Percentiles rank a stretch among this genome's conserved stretches.
Conservation (phyloP, 2,888 invertebrate species). For the Tiliacea aurago region DNA sequence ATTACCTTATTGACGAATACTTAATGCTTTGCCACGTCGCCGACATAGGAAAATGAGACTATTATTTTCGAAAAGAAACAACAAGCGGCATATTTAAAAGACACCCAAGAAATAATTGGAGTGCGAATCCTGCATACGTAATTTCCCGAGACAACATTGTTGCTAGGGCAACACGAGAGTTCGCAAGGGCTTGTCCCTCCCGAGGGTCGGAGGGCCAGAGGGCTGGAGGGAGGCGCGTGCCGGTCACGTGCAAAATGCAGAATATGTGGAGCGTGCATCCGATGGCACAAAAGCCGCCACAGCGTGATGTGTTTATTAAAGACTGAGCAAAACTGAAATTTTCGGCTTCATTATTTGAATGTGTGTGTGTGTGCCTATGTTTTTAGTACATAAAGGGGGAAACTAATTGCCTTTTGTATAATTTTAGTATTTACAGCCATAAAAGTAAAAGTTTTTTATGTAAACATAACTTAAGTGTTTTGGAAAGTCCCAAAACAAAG, state of each 20-base stretch:
- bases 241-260: constrained; percentile 74
- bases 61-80: constrained; percentile 13
- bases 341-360: constrained; percentile 55
- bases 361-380: constrained; percentile 11
- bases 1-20: background rate
- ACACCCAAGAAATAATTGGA: constrained; percentile 56
- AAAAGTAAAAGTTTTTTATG: constrained; percentile 53
- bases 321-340: constrained; percentile 63
- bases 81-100: constrained; percentile 24
- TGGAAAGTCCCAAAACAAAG: constrained; percentile 52
- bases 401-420: constrained; percentile 16
- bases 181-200: constrained; percentile 59
- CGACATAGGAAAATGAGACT: background rate
- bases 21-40: too few species aligned
- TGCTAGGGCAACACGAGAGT: constrained; percentile 57
- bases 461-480: constrained; percentile 34
- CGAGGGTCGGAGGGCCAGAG: constrained; percentile 53
- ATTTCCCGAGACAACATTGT: constrained; percentile 68
- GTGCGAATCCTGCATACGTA: constrained; percentile 71
- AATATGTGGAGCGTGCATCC: constrained; percentile 74
- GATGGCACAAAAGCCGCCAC: constrained; percentile 66
- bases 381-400: constrained; percentile 6
- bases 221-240: constrained; percentile 66
- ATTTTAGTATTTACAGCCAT: constrained; percentile 19
- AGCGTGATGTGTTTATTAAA: constrained; percentile 79